Percentiles rank a stretch among this genome's conserved stretches.
Conservation (phyloP, 2,113 vertebrate species). For the Leptobrachium ailaonicum region DNA sequence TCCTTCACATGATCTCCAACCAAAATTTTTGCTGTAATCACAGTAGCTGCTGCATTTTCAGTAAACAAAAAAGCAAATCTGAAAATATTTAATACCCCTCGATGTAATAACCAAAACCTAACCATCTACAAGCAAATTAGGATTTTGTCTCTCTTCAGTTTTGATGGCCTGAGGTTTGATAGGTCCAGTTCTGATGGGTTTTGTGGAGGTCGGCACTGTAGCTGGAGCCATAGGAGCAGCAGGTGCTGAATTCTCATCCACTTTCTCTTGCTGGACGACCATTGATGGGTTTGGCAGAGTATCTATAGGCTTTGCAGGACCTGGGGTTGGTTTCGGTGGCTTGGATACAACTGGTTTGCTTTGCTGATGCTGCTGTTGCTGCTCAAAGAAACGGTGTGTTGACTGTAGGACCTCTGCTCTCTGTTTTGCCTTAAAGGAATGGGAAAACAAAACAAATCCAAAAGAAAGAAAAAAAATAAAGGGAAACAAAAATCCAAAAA, state of each 20-base stretch:
- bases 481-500: too few relatives aligned
- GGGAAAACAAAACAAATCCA: constrained; percentile 38
- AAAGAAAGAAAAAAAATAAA: too few relatives aligned
- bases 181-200: constrained; percentile 96
- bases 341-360: constrained; percentile 86
- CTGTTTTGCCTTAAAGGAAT: constrained; percentile 87
- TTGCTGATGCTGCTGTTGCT: constrained; percentile 82
- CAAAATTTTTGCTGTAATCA: background rate
- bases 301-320: constrained; percentile 72
- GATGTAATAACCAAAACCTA: constrained; percentile 46
- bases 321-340: constrained; percentile 75
- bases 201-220: constrained; percentile 68
- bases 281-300: constrained; percentile 74
- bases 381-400: constrained; percentile 96
- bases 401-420: constrained; percentile 97
- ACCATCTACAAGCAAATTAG: constrained; percentile 57
- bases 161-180: constrained; percentile 99
- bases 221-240: constrained; percentile 55
- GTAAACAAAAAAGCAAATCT: constrained; percentile 20
- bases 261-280: constrained; percentile 70
- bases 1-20: constrained; percentile 14
- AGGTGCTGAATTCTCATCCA: constrained; percentile 74
- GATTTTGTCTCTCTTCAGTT: constrained; percentile 95
- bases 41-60: constrained; percentile 25
- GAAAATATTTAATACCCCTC: constrained; percentile 16